Conservation (phyloP, 1,140 invertebrate species). For the Calliopsis andreniformis region DNA sequence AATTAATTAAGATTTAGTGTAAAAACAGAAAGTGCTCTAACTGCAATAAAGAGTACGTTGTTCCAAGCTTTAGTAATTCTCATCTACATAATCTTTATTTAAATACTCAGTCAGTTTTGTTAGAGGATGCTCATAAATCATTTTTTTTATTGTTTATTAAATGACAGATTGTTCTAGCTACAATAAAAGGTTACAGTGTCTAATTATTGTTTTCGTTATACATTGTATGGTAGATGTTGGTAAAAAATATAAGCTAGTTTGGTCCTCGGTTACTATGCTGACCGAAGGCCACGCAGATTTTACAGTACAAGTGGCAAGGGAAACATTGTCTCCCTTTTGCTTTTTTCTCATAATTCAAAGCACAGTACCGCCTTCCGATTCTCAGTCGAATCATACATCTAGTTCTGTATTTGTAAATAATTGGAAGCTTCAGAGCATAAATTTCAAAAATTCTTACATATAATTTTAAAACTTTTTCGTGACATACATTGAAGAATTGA, state of each 20-base stretch:
- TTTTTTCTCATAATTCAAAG: constrained; percentile 3
- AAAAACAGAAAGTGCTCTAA: constrained; percentile 16
- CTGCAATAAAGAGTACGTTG: constrained; percentile 46
- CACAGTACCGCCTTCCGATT: background rate
- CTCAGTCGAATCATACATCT: background rate
- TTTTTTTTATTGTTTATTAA: constrained; percentile 57
- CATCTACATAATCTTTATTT: background rate
- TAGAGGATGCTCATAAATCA: background rate
- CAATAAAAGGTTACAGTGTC: constrained; percentile 58
- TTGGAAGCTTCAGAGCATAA: background rate
- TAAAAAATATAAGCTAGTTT: constrained; percentile 74
- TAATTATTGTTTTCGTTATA: constrained; percentile 46
- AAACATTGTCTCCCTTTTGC: background rate
- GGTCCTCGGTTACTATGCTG: constrained; percentile 72
- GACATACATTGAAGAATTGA: no score
- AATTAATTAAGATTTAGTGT: constrained; percentile 25
- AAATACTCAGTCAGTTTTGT: no score
- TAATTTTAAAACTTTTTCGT: no score
- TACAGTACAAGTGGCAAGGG: constrained; percentile 53
- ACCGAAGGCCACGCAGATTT: constrained; percentile 71
- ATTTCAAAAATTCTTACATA: background rate
- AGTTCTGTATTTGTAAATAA: background rate
- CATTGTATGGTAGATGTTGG: constrained; percentile 62
- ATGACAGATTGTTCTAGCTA: constrained; percentile 55
- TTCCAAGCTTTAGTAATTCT: background rate